Evolutionary conservation across 2,888 invertebrate species (phyloP).

Genomic region (Leistus spinibarbis): DNA sequence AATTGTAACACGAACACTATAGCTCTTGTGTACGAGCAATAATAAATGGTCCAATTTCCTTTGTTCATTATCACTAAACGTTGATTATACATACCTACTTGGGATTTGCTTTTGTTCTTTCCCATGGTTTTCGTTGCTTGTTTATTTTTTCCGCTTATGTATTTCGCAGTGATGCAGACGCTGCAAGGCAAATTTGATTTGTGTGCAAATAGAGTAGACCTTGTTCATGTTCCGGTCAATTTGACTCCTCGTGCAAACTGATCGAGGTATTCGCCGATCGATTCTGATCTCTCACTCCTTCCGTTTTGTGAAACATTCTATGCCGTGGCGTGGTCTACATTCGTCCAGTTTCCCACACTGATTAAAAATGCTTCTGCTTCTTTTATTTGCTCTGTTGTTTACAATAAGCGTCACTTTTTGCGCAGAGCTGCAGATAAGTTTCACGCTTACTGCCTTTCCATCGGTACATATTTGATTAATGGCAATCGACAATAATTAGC

Average conservation of each 20-base stretch:
- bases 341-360: not conserved
- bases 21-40: too few relatives aligned
- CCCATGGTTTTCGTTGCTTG: not conserved
- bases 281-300: not conserved
- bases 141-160: not conserved
- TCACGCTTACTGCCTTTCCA: constrained; percentile 5
- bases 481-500: not conserved
- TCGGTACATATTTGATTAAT: constrained; percentile 6
- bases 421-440: not conserved
- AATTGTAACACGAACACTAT: too few relatives aligned
- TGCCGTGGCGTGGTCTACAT: not conserved
- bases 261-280: not conserved
- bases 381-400: not conserved
- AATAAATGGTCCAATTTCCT: not conserved
- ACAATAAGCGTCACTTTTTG: not conserved
- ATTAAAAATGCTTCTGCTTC: not conserved
- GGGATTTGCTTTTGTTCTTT: not conserved
- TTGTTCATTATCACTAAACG: not conserved
- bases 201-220: not conserved
- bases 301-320: not conserved
- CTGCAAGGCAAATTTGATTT: constrained; percentile 8
- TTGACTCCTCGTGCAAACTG: not conserved
- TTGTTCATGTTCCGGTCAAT: constrained; percentile 6
- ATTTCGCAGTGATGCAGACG: not conserved
- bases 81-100: too few relatives aligned